Evolutionary conservation across 2,888 invertebrate genomes (phyloP).

Genomic region (Ophioninae sp.): DNA sequence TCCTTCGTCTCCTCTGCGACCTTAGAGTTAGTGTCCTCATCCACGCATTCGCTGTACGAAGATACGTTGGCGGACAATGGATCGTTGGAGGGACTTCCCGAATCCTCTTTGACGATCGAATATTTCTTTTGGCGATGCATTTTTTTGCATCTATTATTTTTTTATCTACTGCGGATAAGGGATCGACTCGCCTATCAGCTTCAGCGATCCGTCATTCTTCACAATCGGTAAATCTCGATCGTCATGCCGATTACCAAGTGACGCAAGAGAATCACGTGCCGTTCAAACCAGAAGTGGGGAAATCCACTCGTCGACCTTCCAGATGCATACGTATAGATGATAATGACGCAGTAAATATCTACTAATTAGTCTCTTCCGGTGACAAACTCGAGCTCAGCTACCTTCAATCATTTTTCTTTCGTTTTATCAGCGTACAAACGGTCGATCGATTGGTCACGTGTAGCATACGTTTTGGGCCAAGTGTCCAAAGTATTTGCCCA

Average conservation of each 20-base stretch:
- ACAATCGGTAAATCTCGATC: background rate
- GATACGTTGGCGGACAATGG: background rate
- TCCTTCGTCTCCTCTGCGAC: background rate
- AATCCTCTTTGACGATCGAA: background rate
- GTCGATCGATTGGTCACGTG: conserved; percentile 1
- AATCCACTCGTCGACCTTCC: background rate
- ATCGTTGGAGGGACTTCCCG: background rate
- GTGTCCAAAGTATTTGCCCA: background rate
- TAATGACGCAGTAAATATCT: conserved; percentile 32
- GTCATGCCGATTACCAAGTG: conserved; percentile 12
- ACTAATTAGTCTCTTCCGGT: conserved; percentile 48
- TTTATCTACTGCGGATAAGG: background rate
- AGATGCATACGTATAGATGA: conserved; percentile 13
- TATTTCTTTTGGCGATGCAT: background rate
- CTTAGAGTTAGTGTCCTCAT: background rate
- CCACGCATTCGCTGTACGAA: background rate
- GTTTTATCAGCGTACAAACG: background rate
- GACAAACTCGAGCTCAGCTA: conserved; percentile 20
- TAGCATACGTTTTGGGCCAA: background rate
- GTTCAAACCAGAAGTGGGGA: background rate
- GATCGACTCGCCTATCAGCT: background rate
- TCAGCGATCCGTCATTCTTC: background rate
- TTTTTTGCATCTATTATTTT: no score
- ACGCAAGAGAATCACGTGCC: background rate
- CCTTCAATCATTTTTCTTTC: conserved; percentile 5